Evolutionary conservation across 2,113 vertebrate species (phyloP), one percentile per base, ranked within the genome.

Genomic region (Aldabrachelys gigantea): DNA sequence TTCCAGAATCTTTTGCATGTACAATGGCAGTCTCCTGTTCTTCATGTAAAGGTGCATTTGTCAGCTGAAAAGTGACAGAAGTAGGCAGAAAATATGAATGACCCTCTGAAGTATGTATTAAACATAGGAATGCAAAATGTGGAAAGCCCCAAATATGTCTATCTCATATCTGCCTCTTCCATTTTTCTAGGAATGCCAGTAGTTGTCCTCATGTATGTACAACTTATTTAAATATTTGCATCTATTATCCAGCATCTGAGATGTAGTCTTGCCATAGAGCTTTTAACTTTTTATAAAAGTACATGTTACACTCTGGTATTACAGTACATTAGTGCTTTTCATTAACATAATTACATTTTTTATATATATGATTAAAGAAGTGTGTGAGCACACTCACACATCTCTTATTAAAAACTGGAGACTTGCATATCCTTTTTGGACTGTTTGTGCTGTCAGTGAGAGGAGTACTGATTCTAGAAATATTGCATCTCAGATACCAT

Each of bases 201-300:
- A 38, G 12, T 84, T 90, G 49, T 80, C 65, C 76, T 62, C 0
- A n/a, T n/a, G n/a, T n/a, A n/a, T n/a, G n/a, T n/a, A n/a, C n/a
- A n/a, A n/a, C n/a, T n/a, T n/a, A 8, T 21, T 86, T 87, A 29
- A 82, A 44, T 89, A 21, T 62, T 24, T 81, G 25, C 6, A 1
- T 2, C 0, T 49, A 31, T 14, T 78, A 31, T 2, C 10, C 19
- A 5, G 21, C 81, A 3, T 29, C 29, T 5, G 57, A 19, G 50
- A 47, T 75, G 17, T 41, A 89, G 41, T 12, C 17, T 31, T 84
- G 22, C 29, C 65, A 80, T 85, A 85, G 44, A 79, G 3, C 8
- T 80, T 85, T 2, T 5, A 3, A 82, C 85, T 91, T 82, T 88
- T 92, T 88, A 44, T 82, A 25, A 13, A 85, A 90, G 27, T 35